A percentile compares a stretch with the other conserved stretches of the same genome.
These are phyloP conservation scores for Adelognathus sp. DNA, from an alignment of 2,888 invertebrate genomes.

Conservation along the genomic window DNA sequence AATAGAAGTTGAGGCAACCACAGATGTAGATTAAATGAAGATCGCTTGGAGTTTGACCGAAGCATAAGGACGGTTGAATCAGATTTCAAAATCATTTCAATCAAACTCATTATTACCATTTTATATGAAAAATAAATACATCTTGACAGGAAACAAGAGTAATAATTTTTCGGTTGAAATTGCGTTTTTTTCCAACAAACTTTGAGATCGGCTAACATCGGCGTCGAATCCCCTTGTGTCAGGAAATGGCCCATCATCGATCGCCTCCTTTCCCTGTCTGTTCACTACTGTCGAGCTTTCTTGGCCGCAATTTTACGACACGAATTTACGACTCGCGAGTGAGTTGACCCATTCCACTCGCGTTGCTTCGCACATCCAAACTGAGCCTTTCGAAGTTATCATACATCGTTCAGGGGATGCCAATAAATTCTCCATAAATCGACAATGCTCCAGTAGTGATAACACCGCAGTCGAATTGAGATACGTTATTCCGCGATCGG, in stretches of 20 bases:
- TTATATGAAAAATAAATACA: too few species aligned
- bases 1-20: too few species aligned
- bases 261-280: slow-evolving; percentile 3
- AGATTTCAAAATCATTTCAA: too few species aligned
- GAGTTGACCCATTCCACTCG: slow-evolving; percentile 30
- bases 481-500: not conserved
- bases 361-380: not conserved
- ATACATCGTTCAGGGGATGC: slow-evolving; percentile 38
- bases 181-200: not conserved
- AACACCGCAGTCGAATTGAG: not conserved
- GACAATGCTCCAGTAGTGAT: not conserved
- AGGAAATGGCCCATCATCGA: not conserved
- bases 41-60: too few species aligned
- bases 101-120: too few species aligned
- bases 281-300: slow-evolving; percentile 12
- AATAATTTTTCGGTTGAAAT: too few species aligned
- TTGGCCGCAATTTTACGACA: slow-evolving; percentile 40
- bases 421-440: slow-evolving; percentile 54
- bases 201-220: not conserved
- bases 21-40: too few species aligned
- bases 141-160: too few species aligned
- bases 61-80: too few species aligned
- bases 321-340: slow-evolving; percentile 41
- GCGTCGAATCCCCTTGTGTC: not conserved
- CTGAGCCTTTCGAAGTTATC: slow-evolving; percentile 42